Evolutionary conservation across 2,113 vertebrate genomes (phyloP).

Genomic region (Tetraodon nigroviridis): DNA sequence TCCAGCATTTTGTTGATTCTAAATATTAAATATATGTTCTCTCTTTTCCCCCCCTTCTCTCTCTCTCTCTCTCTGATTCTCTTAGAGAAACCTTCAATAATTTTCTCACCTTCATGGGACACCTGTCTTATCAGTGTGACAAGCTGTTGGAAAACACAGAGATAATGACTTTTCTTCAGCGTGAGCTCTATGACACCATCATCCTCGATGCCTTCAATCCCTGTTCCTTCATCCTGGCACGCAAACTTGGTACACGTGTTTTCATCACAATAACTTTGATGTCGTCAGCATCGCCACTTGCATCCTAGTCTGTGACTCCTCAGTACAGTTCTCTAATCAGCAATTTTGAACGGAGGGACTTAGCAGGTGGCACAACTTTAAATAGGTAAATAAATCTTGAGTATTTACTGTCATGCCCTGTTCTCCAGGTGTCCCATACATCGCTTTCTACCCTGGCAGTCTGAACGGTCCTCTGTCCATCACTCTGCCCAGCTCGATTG

Average conservation of each 20-base stretch:
- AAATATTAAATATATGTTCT: no score
- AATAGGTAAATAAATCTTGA: background rate
- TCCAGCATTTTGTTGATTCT: no score
- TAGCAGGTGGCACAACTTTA: background rate
- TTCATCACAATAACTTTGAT: background rate
- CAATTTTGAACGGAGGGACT: background rate
- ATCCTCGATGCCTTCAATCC: slow-evolving; percentile 64
- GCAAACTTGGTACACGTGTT: slow-evolving; percentile 52
- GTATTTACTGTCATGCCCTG: slow-evolving; percentile 1
- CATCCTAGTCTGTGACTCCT: background rate
- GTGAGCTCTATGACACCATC: slow-evolving; percentile 51
- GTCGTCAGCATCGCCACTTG: background rate
- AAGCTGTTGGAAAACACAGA: slow-evolving; percentile 47
- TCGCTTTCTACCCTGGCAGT: slow-evolving; percentile 42
- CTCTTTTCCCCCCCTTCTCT: no score
- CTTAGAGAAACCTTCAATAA: slow-evolving; percentile 45
- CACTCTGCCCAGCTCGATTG: slow-evolving; percentile 43
- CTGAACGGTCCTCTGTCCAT: slow-evolving; percentile 39
- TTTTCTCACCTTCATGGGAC: slow-evolving; percentile 40
- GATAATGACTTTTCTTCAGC: slow-evolving; percentile 52
- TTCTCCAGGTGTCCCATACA: slow-evolving; percentile 45
- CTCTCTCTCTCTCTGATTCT: background rate
- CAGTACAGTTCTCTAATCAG: background rate
- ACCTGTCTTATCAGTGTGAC: slow-evolving; percentile 59
- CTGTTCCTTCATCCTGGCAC: slow-evolving; percentile 64